Evolutionary conservation across 2,797 vertebrate genomes (phyloP), one percentile per base, ranked within the genome.

Genomic region (Eidolon dupreanum): DNA sequence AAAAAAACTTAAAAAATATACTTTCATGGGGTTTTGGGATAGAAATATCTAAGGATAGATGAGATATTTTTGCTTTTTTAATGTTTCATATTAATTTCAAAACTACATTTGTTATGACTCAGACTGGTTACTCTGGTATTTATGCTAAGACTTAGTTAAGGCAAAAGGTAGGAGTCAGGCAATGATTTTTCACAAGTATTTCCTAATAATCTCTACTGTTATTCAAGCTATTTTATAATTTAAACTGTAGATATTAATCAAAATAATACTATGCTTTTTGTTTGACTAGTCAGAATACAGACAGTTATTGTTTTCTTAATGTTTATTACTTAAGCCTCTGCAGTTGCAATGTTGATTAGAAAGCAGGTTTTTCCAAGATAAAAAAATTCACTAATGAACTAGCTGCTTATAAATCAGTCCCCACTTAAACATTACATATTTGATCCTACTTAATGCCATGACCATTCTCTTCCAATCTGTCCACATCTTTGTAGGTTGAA

Each of bases 141-240:
- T 94, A 49, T 19, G 22, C 38, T 86, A 41, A 82, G 2, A 13
- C 36, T 93, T 93, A 61, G 16, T 59, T 88, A 82, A 89, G 36
- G 33, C 55, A 46, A 81, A 73, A 57, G 36, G 70, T 31, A 79
- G 36, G 36, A 26, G 2, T 26, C 86, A 57, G 63, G 20, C 28
- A 33, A n/a, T 65, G 53, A 36, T 49, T 81, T 95, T 88, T 70
- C 28, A 88, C 75, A 81, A 20, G 63, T 85, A 55, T 77, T 79
- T 90, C 81, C 75, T 96, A 77, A 77, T 84, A 89, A 75, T 41
- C 24, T 94, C 38, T 90, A 57, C 57, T 61, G 2, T 94, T 92
- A 55, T 71, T 49, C 77, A 88, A 70, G 16, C 5, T 74, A 16
- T 82, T 79, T 95, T n/a, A 88, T 94, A 88, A 96, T 66, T 96